Evolutionary conservation across 2,113 vertebrate species (phyloP).

Genomic region (Lepus timidus): DNA sequence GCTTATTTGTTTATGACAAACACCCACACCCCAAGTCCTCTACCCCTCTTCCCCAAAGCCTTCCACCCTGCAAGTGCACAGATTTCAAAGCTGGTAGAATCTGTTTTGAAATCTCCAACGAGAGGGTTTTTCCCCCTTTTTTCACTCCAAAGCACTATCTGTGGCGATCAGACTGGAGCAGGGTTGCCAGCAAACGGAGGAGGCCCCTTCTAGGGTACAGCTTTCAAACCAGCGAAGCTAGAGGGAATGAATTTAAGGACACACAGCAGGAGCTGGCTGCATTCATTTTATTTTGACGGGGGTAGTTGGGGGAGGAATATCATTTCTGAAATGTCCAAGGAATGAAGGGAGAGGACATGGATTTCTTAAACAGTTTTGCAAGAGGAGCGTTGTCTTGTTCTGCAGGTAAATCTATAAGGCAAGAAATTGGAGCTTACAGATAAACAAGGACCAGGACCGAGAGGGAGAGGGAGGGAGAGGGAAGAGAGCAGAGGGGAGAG

Average conservation of each 20-base stretch:
- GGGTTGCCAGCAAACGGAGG: slow-evolving; percentile 93
- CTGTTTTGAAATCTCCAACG: slow-evolving; percentile 82
- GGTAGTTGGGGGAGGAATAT: slow-evolving; percentile 71
- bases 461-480: background rate
- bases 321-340: slow-evolving; percentile 73
- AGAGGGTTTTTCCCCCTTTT: slow-evolving; percentile 85
- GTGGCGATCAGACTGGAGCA: slow-evolving; percentile 91
- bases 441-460: slow-evolving; percentile 52
- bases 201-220: slow-evolving; percentile 96
- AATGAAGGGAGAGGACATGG: slow-evolving; percentile 72
- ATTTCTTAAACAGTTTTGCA: slow-evolving; percentile 49
- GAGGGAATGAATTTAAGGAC: slow-evolving; percentile 94
- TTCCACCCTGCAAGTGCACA: slow-evolving; percentile 57
- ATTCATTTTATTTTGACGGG: slow-evolving; percentile 81
- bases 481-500: background rate
- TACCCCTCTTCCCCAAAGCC: slow-evolving; percentile 60
- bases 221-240: slow-evolving; percentile 91
- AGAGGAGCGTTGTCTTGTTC: slow-evolving; percentile 66
- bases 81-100: slow-evolving; percentile 63
- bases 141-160: slow-evolving; percentile 92
- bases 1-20: slow-evolving; percentile 65
- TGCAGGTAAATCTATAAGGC: slow-evolving; percentile 82
- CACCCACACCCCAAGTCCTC: slow-evolving; percentile 66
- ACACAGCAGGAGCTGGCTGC: slow-evolving; percentile 88
- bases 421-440: slow-evolving; percentile 73